Evolutionary conservation across 53 echinoderm and acorn worm genomes (phyloP), one percentile per base, ranked within the genome.

Genomic region (Actinopyga echinites): DNA sequence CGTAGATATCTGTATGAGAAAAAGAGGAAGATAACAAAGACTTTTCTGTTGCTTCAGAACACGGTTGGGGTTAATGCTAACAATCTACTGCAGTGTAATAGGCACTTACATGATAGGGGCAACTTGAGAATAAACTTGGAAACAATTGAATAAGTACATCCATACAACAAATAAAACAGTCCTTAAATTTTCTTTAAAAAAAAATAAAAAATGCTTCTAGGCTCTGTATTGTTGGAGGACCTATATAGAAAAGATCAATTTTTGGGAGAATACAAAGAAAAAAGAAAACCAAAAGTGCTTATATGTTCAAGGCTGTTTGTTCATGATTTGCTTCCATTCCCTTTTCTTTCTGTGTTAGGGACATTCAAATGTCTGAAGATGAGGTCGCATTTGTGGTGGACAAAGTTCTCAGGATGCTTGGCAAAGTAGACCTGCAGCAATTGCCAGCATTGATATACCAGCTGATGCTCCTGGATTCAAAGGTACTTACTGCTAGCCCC

Each of bases 401-500:
- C 30, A 97, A 97, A 64, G 74, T 97, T 22, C 44, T 97, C 64
- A 83, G 92, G 49, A 75, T 88, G 54, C 82, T 94, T 67, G 90
- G 86, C 62, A 90, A 87, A 37, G 65, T 92, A 20, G 92, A 92
- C 24, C 33, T 91, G 8, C 94, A 97, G 78, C 92, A 92, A 66
- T 55, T 97, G 25, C 99, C 99, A 30, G 92, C 93, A 20, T 60
- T 97, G 65, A 88, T 97, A 20, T 97, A 94, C 64, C 99, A 97
- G 69, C 92, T 97, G 8, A 84, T 97, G 31, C 86, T 94, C 2
- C 74, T 97, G 26, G 83, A 93, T 62, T 82, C 88, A 26, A 93
- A 87, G 89, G 63, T 62, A 62, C 37, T 37, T 37, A 37, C 7
- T 3, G 17, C 49, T 17, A 2, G 0, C 3, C 17, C 17, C 49